These are phyloP conservation scores for Priocnemis perturbator DNA, from an alignment of 2,888 invertebrate genomes.

Conservation along the genomic window DNA sequence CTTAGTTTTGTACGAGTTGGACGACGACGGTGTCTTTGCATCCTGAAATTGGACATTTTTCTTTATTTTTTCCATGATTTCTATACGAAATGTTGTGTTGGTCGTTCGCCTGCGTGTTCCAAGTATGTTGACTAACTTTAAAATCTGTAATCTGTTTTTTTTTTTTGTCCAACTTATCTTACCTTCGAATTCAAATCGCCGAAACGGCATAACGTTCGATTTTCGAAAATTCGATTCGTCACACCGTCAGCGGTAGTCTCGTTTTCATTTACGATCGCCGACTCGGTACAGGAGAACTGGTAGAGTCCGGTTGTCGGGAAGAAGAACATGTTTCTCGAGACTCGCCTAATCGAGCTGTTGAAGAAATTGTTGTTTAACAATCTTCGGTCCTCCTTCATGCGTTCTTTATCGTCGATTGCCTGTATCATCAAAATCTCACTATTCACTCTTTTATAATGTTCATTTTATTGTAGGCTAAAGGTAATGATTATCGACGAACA, in stretches of 20 bases:
- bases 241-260: constrained; percentile 35
- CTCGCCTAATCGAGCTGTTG: constrained; percentile 78
- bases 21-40: neutral
- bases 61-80: too few relatives aligned
- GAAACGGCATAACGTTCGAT: constrained; percentile 50
- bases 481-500: too few relatives aligned
- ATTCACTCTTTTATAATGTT: too few relatives aligned
- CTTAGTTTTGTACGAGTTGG: constrained; percentile 43
- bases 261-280: constrained; percentile 34
- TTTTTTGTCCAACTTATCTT: too few relatives aligned
- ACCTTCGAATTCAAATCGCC: constrained; percentile 19
- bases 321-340: constrained; percentile 78
- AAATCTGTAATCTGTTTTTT: too few relatives aligned
- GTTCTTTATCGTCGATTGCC: constrained; percentile 46
- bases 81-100: too few relatives aligned
- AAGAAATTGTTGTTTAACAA: constrained; percentile 79
- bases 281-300: constrained; percentile 54
- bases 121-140: too few relatives aligned
- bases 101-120: too few relatives aligned
- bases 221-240: constrained; percentile 28
- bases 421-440: constrained; percentile 15
- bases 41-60: too few relatives aligned
- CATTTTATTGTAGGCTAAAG: too few relatives aligned
- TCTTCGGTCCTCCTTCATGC: constrained; percentile 77
- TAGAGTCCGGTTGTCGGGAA: constrained; percentile 80